Evolutionary conservation across 2,113 vertebrate genomes (phyloP).

Genomic region (Hemichromis elongatus): DNA sequence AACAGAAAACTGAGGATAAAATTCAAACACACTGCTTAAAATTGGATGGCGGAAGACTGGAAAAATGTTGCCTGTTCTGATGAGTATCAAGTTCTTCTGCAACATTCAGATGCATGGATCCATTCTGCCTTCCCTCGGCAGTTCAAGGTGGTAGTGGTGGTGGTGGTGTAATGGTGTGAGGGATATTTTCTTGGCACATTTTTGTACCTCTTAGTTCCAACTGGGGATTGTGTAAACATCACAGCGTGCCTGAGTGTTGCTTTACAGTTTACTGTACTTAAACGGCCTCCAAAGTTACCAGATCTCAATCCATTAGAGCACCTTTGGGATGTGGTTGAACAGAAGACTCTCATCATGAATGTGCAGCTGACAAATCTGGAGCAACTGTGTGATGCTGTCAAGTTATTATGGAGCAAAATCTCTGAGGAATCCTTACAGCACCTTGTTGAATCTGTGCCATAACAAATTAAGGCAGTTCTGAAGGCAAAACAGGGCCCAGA

Average conservation of each 20-base stretch:
- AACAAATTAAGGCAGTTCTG: background rate
- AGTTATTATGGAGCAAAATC: background rate
- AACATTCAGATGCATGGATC: background rate
- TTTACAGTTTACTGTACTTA: background rate
- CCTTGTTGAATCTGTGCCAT: background rate
- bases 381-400: background rate
- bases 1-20: background rate
- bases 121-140: background rate
- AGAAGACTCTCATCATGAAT: background rate
- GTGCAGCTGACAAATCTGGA: background rate
- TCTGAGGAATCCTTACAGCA: background rate
- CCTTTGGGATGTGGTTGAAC: background rate
- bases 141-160: background rate
- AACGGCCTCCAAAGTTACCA: background rate
- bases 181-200: background rate
- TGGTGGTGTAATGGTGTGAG: background rate
- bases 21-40: background rate
- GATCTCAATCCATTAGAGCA: background rate
- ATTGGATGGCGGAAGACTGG: background rate
- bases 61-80: background rate
- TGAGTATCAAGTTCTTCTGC: background rate
- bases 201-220: background rate
- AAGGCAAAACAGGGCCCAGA: background rate
- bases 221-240: background rate
- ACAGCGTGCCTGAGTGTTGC: background rate